Evolutionary conservation across 2,888 invertebrate genomes (phyloP).

Genomic region (Xanthorhoe designata): DNA sequence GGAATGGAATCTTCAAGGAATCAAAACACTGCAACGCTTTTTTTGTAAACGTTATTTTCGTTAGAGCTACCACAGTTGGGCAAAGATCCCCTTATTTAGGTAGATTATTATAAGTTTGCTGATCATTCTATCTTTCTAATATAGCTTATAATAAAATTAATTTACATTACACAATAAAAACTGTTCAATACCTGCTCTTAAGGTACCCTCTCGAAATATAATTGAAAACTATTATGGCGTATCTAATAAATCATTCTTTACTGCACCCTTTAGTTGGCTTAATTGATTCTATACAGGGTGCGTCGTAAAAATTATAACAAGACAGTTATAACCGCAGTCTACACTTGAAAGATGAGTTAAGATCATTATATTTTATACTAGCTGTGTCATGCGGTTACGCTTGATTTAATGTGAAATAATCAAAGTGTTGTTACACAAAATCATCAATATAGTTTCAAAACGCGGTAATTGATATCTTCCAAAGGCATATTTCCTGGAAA

Average conservation of each 20-base stretch:
- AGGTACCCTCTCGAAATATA: constrained; percentile 67
- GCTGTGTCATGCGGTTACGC: too few relatives aligned
- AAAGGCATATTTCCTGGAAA: too few relatives aligned
- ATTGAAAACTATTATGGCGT: constrained; percentile 77
- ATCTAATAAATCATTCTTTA: constrained; percentile 76
- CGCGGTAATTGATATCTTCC: too few relatives aligned
- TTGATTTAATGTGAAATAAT: too few relatives aligned
- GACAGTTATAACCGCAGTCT: constrained; percentile 39
- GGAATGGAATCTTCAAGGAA: too few relatives aligned
- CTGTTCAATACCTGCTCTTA: not conserved
- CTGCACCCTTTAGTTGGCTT: constrained; percentile 67
- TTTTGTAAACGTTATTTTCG: too few relatives aligned
- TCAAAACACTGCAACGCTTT: too few relatives aligned
- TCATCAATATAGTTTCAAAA: too few relatives aligned
- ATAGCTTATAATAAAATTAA: not conserved
- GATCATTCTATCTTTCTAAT: not conserved
- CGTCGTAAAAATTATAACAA: constrained; percentile 73
- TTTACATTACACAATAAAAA: not conserved
- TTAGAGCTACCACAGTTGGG: too few relatives aligned
- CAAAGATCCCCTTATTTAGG: too few relatives aligned
- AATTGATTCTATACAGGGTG: constrained; percentile 76
- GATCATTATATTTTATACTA: not conserved
- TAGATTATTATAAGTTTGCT: too few relatives aligned
- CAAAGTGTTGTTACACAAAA: too few relatives aligned
- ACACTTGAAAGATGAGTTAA: constrained; percentile 18